These are phyloP conservation scores for Xenopus borealis DNA, from an alignment of 2,113 vertebrate species.

Conservation along the genomic window DNA sequence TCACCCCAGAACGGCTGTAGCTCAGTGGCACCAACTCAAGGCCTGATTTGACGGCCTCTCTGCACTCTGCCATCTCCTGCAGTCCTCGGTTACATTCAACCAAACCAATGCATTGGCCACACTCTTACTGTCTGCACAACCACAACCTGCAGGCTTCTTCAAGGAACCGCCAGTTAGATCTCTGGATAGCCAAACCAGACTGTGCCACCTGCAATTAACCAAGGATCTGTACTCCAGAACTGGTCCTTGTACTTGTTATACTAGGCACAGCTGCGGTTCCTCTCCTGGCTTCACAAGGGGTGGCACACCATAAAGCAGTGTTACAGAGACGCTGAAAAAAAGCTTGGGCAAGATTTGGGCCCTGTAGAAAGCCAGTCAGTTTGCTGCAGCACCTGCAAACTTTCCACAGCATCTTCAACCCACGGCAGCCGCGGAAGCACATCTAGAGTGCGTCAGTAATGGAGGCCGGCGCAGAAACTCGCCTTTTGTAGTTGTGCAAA, in stretches of 20 bases:
- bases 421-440: constrained; percentile 21
- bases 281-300: constrained; percentile 22
- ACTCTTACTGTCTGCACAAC: constrained; percentile 58
- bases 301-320: constrained; percentile 27
- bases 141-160: constrained; percentile 57
- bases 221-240: constrained; percentile 40
- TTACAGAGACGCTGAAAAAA: constrained; percentile 38
- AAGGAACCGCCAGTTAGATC: constrained; percentile 45
- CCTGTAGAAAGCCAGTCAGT: constrained; percentile 14
- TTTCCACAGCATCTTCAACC: constrained; percentile 39
- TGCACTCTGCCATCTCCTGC: constrained; percentile 44
- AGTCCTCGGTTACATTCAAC: constrained; percentile 45
- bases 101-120: constrained; percentile 53
- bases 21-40: constrained; percentile 98
- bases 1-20: constrained; percentile 88
- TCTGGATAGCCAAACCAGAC: constrained; percentile 51
- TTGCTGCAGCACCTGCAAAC: constrained; percentile 25
- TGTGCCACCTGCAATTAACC: constrained; percentile 35
- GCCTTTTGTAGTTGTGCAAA: constrained; percentile 39
- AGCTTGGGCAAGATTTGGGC: constrained; percentile 4
- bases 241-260: constrained; percentile 35
- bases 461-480: constrained; percentile 18
- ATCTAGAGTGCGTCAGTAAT: background rate
- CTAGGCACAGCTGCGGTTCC: constrained; percentile 32
- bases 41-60: constrained; percentile 78